phyloP scores from a whole-genome alignment of 2,797 vertebrate species.

The Melanotaenia maccullochi region DNA sequence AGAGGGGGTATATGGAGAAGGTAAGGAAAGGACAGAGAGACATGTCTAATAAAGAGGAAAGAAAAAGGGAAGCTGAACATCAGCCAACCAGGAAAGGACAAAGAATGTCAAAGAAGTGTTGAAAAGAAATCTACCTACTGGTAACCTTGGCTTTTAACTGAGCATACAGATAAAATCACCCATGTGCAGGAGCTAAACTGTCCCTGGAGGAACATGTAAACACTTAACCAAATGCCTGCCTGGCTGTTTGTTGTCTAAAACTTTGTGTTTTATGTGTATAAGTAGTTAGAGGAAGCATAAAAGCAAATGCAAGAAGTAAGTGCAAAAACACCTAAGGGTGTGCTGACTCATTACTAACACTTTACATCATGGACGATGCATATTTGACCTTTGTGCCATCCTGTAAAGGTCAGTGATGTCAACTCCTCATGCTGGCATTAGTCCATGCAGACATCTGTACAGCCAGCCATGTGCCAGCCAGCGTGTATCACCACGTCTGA shows the following conservation, averaged over 20 bases:
- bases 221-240: neutral
- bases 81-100: conserved; percentile 40
- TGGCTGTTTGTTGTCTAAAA: neutral
- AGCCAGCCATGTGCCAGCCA: neutral
- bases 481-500: neutral
- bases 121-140: conserved; percentile 5
- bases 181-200: neutral
- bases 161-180: neutral
- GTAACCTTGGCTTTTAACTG: conserved; percentile 4
- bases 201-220: conserved; percentile 8
- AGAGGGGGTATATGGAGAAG: neutral
- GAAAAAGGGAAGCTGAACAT: conserved; percentile 19
- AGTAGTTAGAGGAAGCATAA: neutral
- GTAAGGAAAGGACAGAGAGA: conserved; percentile 17
- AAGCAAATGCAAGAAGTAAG: neutral
- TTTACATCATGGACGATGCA: neutral
- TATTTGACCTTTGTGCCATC: neutral
- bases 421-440: neutral
- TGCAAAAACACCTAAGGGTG: neutral
- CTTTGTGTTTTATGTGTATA: neutral
- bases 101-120: conserved; percentile 17
- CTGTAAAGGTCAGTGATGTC: neutral
- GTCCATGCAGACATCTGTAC: conserved; percentile 10
- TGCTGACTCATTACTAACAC: neutral
- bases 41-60: conserved; percentile 9